Evolutionary conservation across 2,113 vertebrate species (phyloP).

Genomic region (Castor canadensis): DNA sequence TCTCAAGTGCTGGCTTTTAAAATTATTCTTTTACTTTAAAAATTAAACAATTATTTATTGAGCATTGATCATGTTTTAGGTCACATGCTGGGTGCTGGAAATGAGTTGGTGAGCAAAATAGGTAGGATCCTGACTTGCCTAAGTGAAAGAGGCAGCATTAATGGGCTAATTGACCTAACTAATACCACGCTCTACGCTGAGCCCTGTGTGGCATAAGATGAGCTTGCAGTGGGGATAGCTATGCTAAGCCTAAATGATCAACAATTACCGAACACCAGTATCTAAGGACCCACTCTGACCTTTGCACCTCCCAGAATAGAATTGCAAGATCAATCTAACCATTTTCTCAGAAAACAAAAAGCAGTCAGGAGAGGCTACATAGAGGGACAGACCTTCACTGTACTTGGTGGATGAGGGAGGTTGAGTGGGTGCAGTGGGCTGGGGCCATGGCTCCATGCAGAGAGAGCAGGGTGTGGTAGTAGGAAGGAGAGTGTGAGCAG

Average conservation of each 20-base stretch:
- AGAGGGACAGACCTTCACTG: neutral
- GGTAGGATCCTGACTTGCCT: neutral
- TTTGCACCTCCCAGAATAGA: no score
- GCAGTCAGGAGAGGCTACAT: neutral
- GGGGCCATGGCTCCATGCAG: neutral
- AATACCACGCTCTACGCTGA: neutral
- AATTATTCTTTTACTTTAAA: conserved; percentile 30
- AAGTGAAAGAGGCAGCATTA: neutral
- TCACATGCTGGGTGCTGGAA: neutral
- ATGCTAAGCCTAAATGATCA: no score
- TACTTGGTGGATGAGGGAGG: neutral
- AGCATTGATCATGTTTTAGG: neutral
- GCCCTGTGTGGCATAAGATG: neutral
- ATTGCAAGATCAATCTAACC: no score
- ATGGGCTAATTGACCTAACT: neutral
- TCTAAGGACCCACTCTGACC: no score
- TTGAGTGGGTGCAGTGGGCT: neutral
- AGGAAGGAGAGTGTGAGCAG: neutral
- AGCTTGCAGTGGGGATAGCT: neutral
- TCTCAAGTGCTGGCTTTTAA: neutral
- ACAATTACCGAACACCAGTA: no score
- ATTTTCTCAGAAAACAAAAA: no score
- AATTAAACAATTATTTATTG: neutral
- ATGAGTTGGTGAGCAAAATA: neutral
- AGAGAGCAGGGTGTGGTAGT: neutral